A percentile compares a stretch with the other conserved stretches of the same genome.
Evolutionary conservation across 1,140 invertebrate species (phyloP).

Genomic region (Drosophila orosa): DNA sequence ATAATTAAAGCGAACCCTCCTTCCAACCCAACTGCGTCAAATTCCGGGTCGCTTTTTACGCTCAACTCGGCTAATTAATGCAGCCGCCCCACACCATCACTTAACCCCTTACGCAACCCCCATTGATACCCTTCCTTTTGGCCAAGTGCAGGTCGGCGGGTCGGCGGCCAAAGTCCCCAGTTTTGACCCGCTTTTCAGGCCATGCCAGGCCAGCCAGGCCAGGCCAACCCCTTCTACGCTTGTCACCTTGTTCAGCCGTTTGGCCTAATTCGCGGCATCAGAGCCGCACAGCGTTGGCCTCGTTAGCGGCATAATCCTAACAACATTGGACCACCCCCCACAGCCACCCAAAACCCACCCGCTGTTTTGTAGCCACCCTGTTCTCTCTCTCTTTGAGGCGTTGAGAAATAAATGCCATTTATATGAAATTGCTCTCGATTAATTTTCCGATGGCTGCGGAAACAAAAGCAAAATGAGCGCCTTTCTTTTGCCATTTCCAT

Average conservation of each 20-base stretch:
- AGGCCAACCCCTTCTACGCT: not conserved
- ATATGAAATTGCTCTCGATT: conserved; percentile 69
- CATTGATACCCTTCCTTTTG: conserved; percentile 19
- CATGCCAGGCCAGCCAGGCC: too few relatives aligned
- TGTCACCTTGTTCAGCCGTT: conserved; percentile 25
- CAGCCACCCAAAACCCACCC: not conserved
- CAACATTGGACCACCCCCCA: conserved; percentile 25
- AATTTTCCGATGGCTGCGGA: conserved; percentile 54
- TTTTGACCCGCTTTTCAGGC: conserved; percentile 33
- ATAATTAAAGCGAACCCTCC: conserved; percentile 24
- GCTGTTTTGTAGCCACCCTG: conserved; percentile 2
- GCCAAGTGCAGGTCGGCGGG: conserved; percentile 29
- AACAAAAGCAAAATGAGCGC: conserved; percentile 37
- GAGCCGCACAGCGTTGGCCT: conserved; percentile 55
- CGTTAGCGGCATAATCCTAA: conserved; percentile 73
- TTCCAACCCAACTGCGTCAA: too few relatives aligned
- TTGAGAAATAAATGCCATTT: conserved; percentile 61
- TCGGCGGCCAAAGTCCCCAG: conserved; percentile 21
- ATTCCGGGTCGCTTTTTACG: conserved; percentile 27
- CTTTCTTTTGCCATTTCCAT: conserved; percentile 22
- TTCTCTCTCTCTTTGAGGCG: conserved; percentile 10
- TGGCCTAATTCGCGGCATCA: conserved; percentile 66
- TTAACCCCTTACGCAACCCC: conserved; percentile 28
- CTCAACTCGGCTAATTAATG: conserved; percentile 37
- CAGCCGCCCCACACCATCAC: not conserved